Evolutionary conservation across 2,888 invertebrate species (phyloP), one percentile per base, ranked within the genome.

Genomic region (Caenorhabditis sp.): DNA sequence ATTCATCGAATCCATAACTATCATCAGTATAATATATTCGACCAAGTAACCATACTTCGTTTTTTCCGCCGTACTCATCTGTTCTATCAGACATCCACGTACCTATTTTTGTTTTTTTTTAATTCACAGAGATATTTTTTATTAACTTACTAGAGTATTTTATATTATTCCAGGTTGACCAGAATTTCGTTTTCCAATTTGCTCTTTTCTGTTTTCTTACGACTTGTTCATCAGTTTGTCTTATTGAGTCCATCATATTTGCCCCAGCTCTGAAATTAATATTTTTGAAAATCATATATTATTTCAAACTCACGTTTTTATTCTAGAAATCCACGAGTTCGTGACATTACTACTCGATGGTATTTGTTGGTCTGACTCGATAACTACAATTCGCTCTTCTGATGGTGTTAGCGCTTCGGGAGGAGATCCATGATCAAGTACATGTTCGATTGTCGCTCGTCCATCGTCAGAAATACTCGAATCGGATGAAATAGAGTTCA

Each of bases 111-210:
- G 57, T 54, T 49, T 43, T 4, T 51, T 53, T 10, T 19, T 50
- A 43, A 14, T 21, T 31, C 43, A 53, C 19, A 27, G 14, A 14
- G 5, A 43, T 31, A 14, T 10, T 14, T 50, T 17, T 14, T n/a
- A n/a, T n/a, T 24, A 14, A 58, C 62, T 43, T 21, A 72, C 72
- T 73, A 6, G 77, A 78, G 62, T 81, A 81, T 63, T 81, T 81
- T 2, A 81, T 66, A 54, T 73, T 73, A 57, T 78, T 78, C 81
- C 81, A 81, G 1, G 76, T 77, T 8, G 77, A 68, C 73, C 71
- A 72, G 36, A 80, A 54, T 58, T 69, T 70, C 27, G 75, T 58
- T 53, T 80, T 81, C 68, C 75, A 70, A 36, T 70, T 63, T 37
- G 57, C 65, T 57, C 65, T 71, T 43, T 53, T 62, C 6, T 17